Conservation (phyloP, 2,113 vertebrate species). For the Bos indicus region DNA sequence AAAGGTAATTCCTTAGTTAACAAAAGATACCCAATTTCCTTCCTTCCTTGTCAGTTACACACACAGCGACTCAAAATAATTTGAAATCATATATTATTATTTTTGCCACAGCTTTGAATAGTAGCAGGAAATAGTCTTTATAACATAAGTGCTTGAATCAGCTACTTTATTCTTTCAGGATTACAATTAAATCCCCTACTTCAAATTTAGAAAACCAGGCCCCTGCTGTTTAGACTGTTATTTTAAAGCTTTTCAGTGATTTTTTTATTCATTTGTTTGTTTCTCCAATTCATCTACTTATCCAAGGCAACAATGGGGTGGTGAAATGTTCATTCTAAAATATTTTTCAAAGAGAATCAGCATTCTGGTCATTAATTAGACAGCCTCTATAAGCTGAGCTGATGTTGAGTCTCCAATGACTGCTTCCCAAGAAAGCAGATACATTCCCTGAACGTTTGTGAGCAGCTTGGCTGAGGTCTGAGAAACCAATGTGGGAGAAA, state of each 20-base stretch:
- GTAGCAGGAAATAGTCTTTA: slow-evolving; percentile 65
- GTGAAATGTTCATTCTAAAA: slow-evolving; percentile 3
- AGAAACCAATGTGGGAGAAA: background rate
- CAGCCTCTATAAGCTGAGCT: background rate
- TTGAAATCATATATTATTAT: slow-evolving; percentile 78
- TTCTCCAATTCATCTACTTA: slow-evolving; percentile 33
- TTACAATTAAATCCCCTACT: slow-evolving; percentile 68
- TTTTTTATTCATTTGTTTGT: slow-evolving; percentile 57
- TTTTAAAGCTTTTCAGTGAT: slow-evolving; percentile 62
- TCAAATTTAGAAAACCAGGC: slow-evolving; percentile 37
- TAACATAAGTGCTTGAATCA: slow-evolving; percentile 69
- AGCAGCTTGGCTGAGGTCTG: background rate
- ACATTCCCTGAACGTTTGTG: background rate
- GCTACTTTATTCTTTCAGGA: slow-evolving; percentile 67
- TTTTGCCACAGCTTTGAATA: slow-evolving; percentile 66
- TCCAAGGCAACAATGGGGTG: background rate
- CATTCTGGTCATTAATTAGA: background rate
- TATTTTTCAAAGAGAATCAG: background rate
- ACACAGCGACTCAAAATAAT: slow-evolving; percentile 61
- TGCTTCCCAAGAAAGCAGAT: background rate
- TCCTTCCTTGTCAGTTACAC: slow-evolving; percentile 25
- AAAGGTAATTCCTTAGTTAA: slow-evolving; percentile 67
- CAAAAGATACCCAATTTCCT: slow-evolving; percentile 71
- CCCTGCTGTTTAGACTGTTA: slow-evolving; percentile 29
- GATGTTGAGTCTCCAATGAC: background rate